Evolutionary conservation across 2,113 vertebrate species (phyloP), one percentile per base, ranked within the genome.

Genomic region (Catharus bicknelli): DNA sequence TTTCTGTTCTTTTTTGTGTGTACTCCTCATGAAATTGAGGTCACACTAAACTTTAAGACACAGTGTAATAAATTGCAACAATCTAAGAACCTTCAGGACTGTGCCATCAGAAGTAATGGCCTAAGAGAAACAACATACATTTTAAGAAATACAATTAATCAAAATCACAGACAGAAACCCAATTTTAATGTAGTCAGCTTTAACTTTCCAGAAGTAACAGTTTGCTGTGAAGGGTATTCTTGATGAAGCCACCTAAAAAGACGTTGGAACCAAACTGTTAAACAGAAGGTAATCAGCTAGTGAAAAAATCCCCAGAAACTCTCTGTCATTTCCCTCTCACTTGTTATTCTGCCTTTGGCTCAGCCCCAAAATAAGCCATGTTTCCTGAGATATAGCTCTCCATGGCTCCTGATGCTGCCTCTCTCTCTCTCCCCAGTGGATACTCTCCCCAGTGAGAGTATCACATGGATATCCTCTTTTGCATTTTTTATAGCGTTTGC

Each of bases 281-380:
- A 90, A 54, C 23, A 86, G 54, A 62, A 88, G 45, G 80, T 55
- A 95, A 92, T 76, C 88, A 76, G 53, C 72, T 48, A 88, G 73
- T 62, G 48, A 93, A 92, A 86, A 94, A 51, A 73, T 75, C 38
- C 63, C 66, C 36, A 86, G 82, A 91, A 91, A 80, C 48, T 83
- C 67, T 89, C 34, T 0, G 3, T 90, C 83, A 95, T 83, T 95
- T 94, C 51, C 47, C 36, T 84, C 72, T 93, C 61, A 51, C 50
- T 94, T 83, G 61, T 74, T 96, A 73, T 91, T 96, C 82, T 73
- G 55, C 17, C 42, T 90, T 91, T 96, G 95, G 94, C 93, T 92
- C 1, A 0, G 62, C 81, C 92, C 91, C 93, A 87, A 95, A 95
- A 86, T 79, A 82, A 94, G 81, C 90, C 57, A 16, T 88, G 78